Percentiles rank a stretch among this genome's conserved stretches.
phyloP scores from a whole-genome alignment of 1,140 invertebrate species.

The Drosophila biarmipes region DNA sequence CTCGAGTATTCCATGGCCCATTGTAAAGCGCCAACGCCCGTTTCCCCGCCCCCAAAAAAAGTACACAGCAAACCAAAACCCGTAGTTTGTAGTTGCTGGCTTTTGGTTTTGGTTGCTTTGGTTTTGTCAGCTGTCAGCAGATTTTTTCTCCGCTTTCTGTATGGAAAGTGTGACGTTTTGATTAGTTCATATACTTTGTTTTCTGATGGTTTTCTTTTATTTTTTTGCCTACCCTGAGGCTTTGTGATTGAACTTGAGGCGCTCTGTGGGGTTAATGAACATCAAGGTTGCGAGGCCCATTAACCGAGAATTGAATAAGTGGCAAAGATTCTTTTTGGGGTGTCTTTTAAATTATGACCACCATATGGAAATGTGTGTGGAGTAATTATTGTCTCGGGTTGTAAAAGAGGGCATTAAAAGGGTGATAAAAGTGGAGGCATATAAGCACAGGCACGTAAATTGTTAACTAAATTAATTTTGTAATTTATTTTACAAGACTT shows the following conservation, averaged over 20 bases:
- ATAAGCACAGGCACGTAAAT: not conserved
- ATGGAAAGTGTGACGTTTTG: conserved; percentile 81
- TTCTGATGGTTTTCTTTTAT: conserved; percentile 3
- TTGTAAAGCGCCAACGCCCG: conserved; percentile 55
- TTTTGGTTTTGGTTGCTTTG: conserved; percentile 61
- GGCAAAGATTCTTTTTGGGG: conserved; percentile 40
- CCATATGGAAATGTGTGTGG: conserved; percentile 1
- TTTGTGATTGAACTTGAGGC: conserved; percentile 77
- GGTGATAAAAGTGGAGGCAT: conserved; percentile 3
- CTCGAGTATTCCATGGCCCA: conserved; percentile 68
- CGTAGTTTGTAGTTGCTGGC: conserved; percentile 20
- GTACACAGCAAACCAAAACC: conserved; percentile 1
- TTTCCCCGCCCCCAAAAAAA: conserved; percentile 2
- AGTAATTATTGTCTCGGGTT: conserved; percentile 15
- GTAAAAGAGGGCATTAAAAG: conserved; percentile 14
- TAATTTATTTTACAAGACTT: not conserved
- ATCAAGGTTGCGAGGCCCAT: conserved; percentile 65
- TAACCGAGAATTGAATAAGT: conserved; percentile 61
- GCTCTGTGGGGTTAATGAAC: conserved; percentile 63
- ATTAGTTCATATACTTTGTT: conserved; percentile 63
- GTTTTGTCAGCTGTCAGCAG: conserved; percentile 78
- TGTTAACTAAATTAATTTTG: not conserved
- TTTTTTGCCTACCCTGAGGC: conserved; percentile 19
- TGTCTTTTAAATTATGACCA: conserved; percentile 12
- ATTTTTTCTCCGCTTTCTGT: conserved; percentile 59